Evolutionary conservation across 2,113 vertebrate genomes (phyloP).

Genomic region (Epinephelus cyanopodus): DNA sequence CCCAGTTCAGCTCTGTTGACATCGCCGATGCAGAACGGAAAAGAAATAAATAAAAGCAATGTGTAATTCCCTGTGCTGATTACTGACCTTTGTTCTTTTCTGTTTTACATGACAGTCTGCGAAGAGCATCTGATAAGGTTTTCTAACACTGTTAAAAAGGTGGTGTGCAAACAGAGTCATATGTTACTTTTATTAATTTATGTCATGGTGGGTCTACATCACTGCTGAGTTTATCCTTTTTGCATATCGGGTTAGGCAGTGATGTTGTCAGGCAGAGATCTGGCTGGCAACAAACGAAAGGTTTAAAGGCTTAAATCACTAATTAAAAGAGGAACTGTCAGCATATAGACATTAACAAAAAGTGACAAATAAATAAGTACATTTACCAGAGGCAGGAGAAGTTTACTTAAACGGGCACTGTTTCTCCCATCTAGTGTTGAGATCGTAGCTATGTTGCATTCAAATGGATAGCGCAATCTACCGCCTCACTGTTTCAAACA

Average conservation of each 20-base stretch:
- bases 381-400: neutral
- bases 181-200: neutral
- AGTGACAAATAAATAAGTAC: neutral
- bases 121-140: neutral
- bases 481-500: too few species aligned
- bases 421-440: too few species aligned
- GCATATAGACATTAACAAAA: neutral
- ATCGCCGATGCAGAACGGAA: neutral
- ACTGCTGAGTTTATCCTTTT: neutral
- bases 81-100: slow-evolving; percentile 10
- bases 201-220: neutral
- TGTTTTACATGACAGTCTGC: neutral
- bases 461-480: too few species aligned
- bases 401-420: neutral
- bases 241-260: neutral
- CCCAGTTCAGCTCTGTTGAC: neutral
- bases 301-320: too few species aligned
- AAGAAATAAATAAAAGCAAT: neutral
- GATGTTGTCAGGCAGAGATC: neutral
- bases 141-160: neutral
- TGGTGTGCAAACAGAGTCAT: neutral
- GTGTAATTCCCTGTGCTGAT: neutral
- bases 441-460: too few species aligned
- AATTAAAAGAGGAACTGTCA: neutral
- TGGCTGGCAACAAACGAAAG: too few species aligned